A percentile compares a stretch with the other conserved stretches of the same genome.
These are phyloP conservation scores for Spodoptera exigua DNA, from an alignment of 2,888 invertebrate genomes.

Conservation along the genomic window DNA sequence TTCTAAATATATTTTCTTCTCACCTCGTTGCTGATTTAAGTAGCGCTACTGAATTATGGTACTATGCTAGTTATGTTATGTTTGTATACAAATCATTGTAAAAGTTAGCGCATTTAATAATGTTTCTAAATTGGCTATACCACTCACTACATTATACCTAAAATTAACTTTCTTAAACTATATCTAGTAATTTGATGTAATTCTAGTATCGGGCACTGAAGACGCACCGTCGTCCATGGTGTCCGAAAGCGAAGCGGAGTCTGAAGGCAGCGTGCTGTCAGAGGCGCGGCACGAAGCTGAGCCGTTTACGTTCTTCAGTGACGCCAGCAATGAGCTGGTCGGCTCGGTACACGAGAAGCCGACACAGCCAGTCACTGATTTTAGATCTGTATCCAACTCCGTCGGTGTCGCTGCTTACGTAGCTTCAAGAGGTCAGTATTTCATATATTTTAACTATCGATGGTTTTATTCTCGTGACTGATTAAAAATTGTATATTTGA, in stretches of 20 bases:
- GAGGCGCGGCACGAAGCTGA: constrained; percentile 75
- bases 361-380: constrained; percentile 66
- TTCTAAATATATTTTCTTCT: no score
- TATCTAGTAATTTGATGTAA: background rate
- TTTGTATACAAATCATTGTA: no score
- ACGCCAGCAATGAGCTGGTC: constrained; percentile 59
- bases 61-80: no score
- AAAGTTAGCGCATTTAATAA: no score
- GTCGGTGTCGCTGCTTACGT: constrained; percentile 62
- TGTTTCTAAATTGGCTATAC: no score
- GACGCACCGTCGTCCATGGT: constrained; percentile 86
- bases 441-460: no score
- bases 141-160: no score
- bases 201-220: constrained; percentile 73
- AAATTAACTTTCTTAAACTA: no score
- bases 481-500: background rate
- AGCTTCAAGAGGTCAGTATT: constrained; percentile 76
- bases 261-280: constrained; percentile 80
- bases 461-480: no score
- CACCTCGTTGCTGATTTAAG: no score
- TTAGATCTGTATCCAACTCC: constrained; percentile 68
- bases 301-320: constrained; percentile 53
- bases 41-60: no score
- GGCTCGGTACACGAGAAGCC: constrained; percentile 66
- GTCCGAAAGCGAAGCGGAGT: constrained; percentile 82